Conservation (phyloP, 1,140 invertebrate genomes). For the Chironomus striatipennis region DNA sequence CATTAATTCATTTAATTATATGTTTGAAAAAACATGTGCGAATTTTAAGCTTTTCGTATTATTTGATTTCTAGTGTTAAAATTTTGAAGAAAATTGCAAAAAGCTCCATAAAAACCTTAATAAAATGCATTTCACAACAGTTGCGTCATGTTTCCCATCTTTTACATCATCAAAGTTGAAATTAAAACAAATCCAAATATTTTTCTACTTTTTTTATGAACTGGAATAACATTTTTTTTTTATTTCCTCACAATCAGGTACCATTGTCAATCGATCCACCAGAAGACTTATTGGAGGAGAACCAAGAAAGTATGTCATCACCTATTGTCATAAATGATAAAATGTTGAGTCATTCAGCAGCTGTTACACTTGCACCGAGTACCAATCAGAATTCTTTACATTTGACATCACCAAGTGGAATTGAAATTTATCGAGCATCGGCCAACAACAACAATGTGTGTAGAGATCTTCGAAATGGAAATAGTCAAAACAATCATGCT, state of each 20-base stretch:
- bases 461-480: neutral
- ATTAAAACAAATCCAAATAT: no score
- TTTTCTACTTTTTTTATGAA: neutral
- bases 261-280: slow-evolving; percentile 6
- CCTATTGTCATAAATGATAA: slow-evolving; percentile 17
- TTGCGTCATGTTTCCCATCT: neutral
- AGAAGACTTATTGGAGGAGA: neutral
- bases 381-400: neutral
- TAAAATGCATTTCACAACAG: neutral
- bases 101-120: neutral
- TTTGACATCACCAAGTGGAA: neutral
- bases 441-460: no score
- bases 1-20: no score
- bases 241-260: neutral
- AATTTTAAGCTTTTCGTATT: no score
- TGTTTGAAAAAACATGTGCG: no score
- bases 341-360: neutral
- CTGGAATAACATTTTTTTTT: neutral
- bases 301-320: neutral
- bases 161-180: neutral
- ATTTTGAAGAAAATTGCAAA: neutral
- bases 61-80: no score
- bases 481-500: neutral
- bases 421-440: neutral
- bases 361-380: neutral